Percentiles rank a stretch among this genome's conserved stretches.
phyloP scores from a whole-genome alignment of 2,113 vertebrate species.

The Mugil cephalus region DNA sequence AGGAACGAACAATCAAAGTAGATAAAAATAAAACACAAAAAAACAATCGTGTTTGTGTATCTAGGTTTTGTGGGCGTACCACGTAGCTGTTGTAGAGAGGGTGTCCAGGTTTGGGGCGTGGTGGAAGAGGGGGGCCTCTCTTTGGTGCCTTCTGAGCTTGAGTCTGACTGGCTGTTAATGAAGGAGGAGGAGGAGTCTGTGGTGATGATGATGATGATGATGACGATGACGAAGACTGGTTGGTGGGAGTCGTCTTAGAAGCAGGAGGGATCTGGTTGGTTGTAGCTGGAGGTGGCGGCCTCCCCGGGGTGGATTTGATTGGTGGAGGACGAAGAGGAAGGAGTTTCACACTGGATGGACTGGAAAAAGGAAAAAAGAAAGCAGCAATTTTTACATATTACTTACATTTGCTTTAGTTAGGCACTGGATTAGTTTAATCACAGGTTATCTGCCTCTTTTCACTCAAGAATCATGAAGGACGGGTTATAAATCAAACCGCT shows the following conservation, averaged over 20 bases:
- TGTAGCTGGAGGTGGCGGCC: slow-evolving; percentile 3
- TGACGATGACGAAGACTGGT: too few relatives aligned
- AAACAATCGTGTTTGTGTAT: not conserved
- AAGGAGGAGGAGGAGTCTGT: slow-evolving; percentile 68
- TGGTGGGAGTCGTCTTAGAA: slow-evolving; percentile 62
- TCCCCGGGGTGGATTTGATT: slow-evolving; percentile 77
- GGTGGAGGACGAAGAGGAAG: slow-evolving; percentile 86
- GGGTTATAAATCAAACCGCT: too few relatives aligned
- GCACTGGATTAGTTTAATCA: too few relatives aligned
- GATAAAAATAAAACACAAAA: not conserved
- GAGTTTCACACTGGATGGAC: slow-evolving; percentile 65
- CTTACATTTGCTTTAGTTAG: too few relatives aligned
- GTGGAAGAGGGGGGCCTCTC: slow-evolving; percentile 91
- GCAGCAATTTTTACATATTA: too few relatives aligned
- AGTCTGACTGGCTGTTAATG: slow-evolving; percentile 82
- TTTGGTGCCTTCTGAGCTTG: slow-evolving; percentile 83
- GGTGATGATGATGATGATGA: not conserved
- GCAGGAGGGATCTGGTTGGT: slow-evolving; percentile 47
- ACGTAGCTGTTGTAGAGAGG: slow-evolving; percentile 89
- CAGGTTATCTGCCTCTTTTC: too few relatives aligned
- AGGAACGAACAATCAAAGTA: not conserved
- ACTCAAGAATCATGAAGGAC: too few relatives aligned
- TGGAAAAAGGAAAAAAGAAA: slow-evolving; percentile 9
- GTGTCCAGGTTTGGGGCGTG: slow-evolving; percentile 93
- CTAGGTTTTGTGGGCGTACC: slow-evolving; percentile 70